Evolutionary conservation across 1,140 invertebrate species (phyloP).

Genomic region (Cylas formicarius): DNA sequence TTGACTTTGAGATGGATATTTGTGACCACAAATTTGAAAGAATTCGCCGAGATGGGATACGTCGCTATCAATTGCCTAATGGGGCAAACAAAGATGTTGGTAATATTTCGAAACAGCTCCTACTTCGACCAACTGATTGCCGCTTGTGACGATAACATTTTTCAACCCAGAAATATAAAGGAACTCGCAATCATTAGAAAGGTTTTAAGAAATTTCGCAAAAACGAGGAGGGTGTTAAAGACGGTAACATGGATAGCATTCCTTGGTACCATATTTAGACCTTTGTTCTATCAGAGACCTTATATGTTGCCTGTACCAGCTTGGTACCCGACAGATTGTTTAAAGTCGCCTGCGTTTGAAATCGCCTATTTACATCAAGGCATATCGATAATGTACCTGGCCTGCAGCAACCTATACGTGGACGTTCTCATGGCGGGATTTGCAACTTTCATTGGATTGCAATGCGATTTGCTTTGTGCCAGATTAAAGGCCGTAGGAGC

Average conservation of each 20-base stretch:
- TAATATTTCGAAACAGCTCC: not conserved
- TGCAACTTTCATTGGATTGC: constrained; percentile 10
- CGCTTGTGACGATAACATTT: not conserved
- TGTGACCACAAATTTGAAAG: not conserved
- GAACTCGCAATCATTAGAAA: not conserved
- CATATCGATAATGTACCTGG: constrained; percentile 4
- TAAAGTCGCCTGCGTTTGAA: not conserved
- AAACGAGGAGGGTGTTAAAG: not conserved
- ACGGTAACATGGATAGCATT: not conserved
- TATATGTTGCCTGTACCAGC: constrained; percentile 2
- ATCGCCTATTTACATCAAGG: constrained; percentile 12
- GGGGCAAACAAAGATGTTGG: not conserved
- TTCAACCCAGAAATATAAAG: constrained; percentile 3
- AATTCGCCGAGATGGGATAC: constrained; percentile 4
- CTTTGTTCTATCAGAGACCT: constrained; percentile 9
- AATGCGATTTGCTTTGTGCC: constrained; percentile 12
- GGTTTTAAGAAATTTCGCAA: not conserved
- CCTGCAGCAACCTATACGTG: constrained; percentile 3
- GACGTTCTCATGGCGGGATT: constrained; percentile 9
- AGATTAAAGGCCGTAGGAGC: not conserved
- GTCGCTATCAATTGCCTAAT: constrained; percentile 1
- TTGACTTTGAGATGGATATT: not conserved
- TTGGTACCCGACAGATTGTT: constrained; percentile 12
- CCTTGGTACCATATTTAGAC: not conserved
- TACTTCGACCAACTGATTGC: not conserved